Percentiles rank a stretch among this genome's conserved stretches.
phyloP scores from a whole-genome alignment of 2,888 invertebrate genomes.

The Agrochola litura region DNA sequence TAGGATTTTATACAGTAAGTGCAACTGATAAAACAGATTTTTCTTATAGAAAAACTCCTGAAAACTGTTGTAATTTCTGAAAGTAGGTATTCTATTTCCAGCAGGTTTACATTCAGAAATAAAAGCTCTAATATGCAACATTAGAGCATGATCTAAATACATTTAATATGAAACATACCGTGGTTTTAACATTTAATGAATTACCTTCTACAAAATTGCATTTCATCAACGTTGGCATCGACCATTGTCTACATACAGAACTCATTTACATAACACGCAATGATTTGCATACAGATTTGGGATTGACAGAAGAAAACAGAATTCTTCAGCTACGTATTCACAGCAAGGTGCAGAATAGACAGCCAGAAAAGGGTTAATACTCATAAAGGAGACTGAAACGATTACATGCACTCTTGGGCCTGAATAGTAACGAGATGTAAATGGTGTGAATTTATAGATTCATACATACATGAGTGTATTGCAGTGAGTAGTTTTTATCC shows the following conservation, averaged over 20 bases:
- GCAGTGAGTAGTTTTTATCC: too few species aligned
- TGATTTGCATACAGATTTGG: constrained; percentile 41
- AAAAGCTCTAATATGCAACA: neutral
- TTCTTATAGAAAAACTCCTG: neutral
- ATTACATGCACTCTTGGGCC: too few species aligned
- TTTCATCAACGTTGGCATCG: neutral
- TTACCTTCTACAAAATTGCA: neutral
- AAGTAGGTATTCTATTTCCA: neutral
- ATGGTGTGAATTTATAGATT: too few species aligned
- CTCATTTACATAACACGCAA: constrained; percentile 1
- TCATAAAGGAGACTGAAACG: too few species aligned
- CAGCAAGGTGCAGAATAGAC: constrained; percentile 8
- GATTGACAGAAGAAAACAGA: constrained; percentile 5
- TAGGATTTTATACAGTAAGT: neutral
- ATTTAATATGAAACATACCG: neutral
- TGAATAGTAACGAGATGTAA: too few species aligned
- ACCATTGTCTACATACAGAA: neutral
- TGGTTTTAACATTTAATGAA: neutral
- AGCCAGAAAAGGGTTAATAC: constrained; percentile 18
- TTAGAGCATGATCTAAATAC: neutral
- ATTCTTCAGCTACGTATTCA: neutral
- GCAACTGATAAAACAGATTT: neutral
- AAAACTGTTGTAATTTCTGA: too few species aligned
- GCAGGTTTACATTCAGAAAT: neutral
- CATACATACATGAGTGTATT: too few species aligned